These are phyloP conservation scores for Epinephelus cyanopodus DNA, from an alignment of 2,113 vertebrate species.

Conservation along the genomic window DNA sequence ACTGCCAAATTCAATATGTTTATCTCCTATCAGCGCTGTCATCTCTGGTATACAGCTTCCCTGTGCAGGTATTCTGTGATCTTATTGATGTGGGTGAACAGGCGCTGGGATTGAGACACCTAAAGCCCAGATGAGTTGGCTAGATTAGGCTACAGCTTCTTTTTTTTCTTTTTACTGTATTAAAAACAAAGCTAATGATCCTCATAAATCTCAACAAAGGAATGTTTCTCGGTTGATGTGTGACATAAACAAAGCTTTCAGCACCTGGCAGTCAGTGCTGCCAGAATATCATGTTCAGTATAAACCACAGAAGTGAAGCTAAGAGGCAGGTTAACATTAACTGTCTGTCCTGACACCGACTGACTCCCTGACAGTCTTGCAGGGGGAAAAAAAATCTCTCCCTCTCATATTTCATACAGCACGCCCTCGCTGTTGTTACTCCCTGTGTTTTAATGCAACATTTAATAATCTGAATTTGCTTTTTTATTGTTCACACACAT, in stretches of 20 bases:
- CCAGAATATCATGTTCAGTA: constrained; percentile 77
- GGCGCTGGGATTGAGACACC: constrained; percentile 65
- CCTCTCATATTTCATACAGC: not conserved
- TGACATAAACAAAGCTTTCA: constrained; percentile 80
- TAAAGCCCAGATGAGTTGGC: constrained; percentile 65
- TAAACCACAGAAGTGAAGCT: constrained; percentile 70
- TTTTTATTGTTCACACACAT: constrained; percentile 36
- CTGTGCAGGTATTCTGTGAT: constrained; percentile 71
- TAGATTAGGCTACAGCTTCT: constrained; percentile 59
- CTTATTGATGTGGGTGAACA: constrained; percentile 67
- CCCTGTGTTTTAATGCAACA: constrained; percentile 23
- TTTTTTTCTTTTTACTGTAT: constrained; percentile 45
- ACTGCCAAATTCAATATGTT: constrained; percentile 55
- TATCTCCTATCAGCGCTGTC: constrained; percentile 71
- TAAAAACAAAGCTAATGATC: constrained; percentile 74
- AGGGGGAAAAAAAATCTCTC: constrained; percentile 10
- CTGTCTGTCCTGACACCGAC: constrained; percentile 48
- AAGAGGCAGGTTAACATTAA: constrained; percentile 62
- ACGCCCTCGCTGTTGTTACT: not conserved
- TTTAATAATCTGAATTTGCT: constrained; percentile 14
- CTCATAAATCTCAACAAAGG: constrained; percentile 77
- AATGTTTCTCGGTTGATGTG: constrained; percentile 69
- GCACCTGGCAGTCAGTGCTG: constrained; percentile 75
- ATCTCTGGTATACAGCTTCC: constrained; percentile 68
- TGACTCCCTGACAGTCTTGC: constrained; percentile 34